Evolutionary conservation across 64 coral and sea anemone species (phyloP).

Genomic region (Stylophora pistillata): DNA sequence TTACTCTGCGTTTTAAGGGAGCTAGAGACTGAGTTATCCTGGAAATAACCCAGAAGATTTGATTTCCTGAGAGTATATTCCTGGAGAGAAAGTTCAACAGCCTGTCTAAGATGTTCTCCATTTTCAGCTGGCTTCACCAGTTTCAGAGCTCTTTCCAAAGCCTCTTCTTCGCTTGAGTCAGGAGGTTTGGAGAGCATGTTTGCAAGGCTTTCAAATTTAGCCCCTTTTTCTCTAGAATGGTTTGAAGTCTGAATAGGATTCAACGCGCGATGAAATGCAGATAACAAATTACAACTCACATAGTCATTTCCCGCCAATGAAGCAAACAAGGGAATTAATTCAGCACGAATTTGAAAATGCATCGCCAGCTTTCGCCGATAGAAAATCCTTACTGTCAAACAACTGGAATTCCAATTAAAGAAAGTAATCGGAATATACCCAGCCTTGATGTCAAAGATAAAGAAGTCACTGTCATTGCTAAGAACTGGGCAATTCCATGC

Average conservation of each 20-base stretch:
- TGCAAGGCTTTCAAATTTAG: slow-evolving; percentile 34
- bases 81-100: slow-evolving; percentile 46
- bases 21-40: slow-evolving; percentile 13
- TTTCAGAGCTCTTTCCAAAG: slow-evolving; percentile 40
- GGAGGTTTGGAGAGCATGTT: slow-evolving; percentile 30
- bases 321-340: slow-evolving; percentile 71
- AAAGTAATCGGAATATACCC: slow-evolving; percentile 74
- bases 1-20: slow-evolving; percentile 16
- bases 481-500: slow-evolving; percentile 67
- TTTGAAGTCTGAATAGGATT: neutral
- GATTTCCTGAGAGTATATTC: slow-evolving; percentile 56
- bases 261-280: slow-evolving; percentile 44
- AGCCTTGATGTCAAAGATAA: slow-evolving; percentile 72
- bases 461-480: slow-evolving; percentile 87
- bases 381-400: slow-evolving; percentile 48
- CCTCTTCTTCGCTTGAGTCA: slow-evolving; percentile 23
- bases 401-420: slow-evolving; percentile 30
- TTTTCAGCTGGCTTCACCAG: neutral
- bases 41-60: slow-evolving; percentile 37
- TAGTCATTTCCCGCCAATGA: slow-evolving; percentile 85
- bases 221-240: slow-evolving; percentile 12
- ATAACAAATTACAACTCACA: slow-evolving; percentile 24
- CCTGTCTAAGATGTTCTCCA: slow-evolving; percentile 22
- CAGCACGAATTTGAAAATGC: slow-evolving; percentile 58
- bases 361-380: slow-evolving; percentile 47